Evolutionary conservation across 92 coral and sea anemone genomes (phyloP).

Genomic region (Zoanthus gigantus): DNA sequence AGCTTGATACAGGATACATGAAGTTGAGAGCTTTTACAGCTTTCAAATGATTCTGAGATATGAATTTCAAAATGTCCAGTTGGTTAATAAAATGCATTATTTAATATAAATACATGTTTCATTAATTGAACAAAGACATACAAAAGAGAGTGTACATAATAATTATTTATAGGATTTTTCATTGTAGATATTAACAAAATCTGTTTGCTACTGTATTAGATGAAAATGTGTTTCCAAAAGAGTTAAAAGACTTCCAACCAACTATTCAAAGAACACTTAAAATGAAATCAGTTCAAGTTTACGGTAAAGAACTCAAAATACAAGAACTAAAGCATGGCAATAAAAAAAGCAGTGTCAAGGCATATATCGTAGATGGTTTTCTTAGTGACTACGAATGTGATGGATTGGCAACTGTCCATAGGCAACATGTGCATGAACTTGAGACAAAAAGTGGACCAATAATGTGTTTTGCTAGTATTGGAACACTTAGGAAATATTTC

Average conservation of each 20-base stretch:
- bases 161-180: too few species aligned
- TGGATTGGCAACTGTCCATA: conserved; percentile 75
- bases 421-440: conserved; percentile 68
- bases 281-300: conserved; percentile 65
- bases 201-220: background rate
- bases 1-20: too few species aligned
- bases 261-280: conserved; percentile 70
- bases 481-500: conserved; percentile 79
- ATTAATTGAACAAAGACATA: background rate
- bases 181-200: too few species aligned
- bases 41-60: too few species aligned
- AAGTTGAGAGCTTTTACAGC: too few species aligned
- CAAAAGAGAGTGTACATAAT: too few species aligned
- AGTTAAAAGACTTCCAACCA: conserved; percentile 69
- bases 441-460: conserved; percentile 78
- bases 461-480: conserved; percentile 86
- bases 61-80: too few species aligned
- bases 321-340: conserved; percentile 63
- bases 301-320: conserved; percentile 61
- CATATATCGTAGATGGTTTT: conserved; percentile 84
- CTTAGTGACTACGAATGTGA: conserved; percentile 84
- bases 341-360: conserved; percentile 76
- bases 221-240: background rate
- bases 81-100: too few species aligned
- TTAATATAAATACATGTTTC: background rate